These are phyloP conservation scores for Platynereis dumerilii DNA, from an alignment of 2,888 invertebrate genomes.

Conservation along the genomic window DNA sequence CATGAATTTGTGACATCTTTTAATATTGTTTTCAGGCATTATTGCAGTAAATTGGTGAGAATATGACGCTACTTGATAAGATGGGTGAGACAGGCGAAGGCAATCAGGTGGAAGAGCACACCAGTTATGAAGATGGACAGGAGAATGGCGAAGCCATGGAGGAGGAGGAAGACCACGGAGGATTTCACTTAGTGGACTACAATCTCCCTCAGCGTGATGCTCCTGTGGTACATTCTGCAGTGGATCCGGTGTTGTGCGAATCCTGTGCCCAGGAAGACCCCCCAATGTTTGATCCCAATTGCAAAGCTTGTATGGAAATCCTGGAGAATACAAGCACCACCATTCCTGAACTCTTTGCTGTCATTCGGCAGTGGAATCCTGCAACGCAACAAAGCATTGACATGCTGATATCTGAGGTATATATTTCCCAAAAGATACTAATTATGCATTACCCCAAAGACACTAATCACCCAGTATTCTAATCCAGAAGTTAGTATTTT, in stretches of 20 bases:
- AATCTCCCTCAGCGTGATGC: constrained; percentile 20
- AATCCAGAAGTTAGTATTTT: background rate
- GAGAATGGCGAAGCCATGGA: background rate
- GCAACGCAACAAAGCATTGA: constrained; percentile 66
- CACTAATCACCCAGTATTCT: background rate
- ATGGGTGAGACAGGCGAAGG: background rate
- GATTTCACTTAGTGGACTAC: constrained; percentile 1
- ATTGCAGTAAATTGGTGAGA: no score
- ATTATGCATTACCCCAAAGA: background rate
- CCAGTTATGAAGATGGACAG: background rate
- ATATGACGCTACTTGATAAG: no score
- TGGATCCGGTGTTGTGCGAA: constrained; percentile 64
- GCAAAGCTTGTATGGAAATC: constrained; percentile 62
- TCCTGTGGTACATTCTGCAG: constrained; percentile 63
- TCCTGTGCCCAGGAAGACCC: constrained; percentile 63
- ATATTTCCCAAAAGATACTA: no score
- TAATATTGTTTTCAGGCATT: no score
- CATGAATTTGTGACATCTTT: no score
- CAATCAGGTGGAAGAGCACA: background rate
- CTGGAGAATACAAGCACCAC: constrained; percentile 56
- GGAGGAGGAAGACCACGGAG: background rate
- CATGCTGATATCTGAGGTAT: constrained; percentile 63
- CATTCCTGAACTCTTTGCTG: constrained; percentile 66
- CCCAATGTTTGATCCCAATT: constrained; percentile 65
- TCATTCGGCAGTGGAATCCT: constrained; percentile 67